Evolutionary conservation across 1,140 invertebrate genomes (phyloP), one percentile per base, ranked within the genome.

Genomic region (Plutomurus gul): DNA sequence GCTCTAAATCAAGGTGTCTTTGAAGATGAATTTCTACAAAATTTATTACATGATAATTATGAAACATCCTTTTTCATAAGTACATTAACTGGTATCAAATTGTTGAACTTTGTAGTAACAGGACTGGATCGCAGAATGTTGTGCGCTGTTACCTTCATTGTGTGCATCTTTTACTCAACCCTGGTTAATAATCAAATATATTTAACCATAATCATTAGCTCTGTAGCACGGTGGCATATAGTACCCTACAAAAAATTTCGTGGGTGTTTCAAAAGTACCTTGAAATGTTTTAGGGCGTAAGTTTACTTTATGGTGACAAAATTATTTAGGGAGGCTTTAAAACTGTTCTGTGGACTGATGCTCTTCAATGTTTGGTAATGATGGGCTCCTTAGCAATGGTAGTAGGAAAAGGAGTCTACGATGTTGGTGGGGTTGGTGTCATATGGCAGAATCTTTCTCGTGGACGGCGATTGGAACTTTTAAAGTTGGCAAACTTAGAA

Each of bases 131-230:
- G 94, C 75, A 91, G 93, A 86, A 85, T 93, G 47, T 92, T 95
- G 77, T 93, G 94, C 56, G 88, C 91, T 30, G 88, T 92, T 27
- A 93, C 96, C 85, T 95, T 94, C 76, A 83, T 91, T 33, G 91
- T 96, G 79, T 96, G 95, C 85, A 94, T 96, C 30, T 92, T 97
- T 86, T 98, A 98, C 84, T 97, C 96, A 36, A 91, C 94, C 83
- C 87, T 97, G 87, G 95, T 95, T 89, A 47, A 47, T 47, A 8
- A 13, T n/a, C 33, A 60, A 1, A 51, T 6, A n/a, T n/a, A n/a
- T 51, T 51, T 51, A 25, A 22, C 4, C n/a, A 8, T 47, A 18
- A 13, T 47, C 8, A 16, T 3, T 4, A 4, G 40, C 18, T 43
- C 3, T 60, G n/a, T n/a, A n/a, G n/a, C n/a, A n/a, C n/a, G n/a